Evolutionary conservation across 2,888 invertebrate species (phyloP).

Genomic region (Conus canariensis): DNA sequence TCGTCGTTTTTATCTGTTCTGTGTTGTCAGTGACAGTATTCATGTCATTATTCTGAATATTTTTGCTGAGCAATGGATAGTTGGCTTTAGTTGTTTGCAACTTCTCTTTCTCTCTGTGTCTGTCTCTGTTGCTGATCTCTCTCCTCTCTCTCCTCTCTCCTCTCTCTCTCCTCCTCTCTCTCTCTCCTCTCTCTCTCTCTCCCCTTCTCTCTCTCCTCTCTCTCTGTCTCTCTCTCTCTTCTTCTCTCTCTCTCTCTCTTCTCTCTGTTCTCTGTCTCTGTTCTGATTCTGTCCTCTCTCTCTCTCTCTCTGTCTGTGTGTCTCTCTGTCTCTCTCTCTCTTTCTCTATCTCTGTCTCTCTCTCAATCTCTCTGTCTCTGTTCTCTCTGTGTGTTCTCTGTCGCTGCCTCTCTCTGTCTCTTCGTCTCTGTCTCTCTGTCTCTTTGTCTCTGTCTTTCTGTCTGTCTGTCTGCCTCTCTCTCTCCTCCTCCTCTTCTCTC

Average conservation of each 20-base stretch:
- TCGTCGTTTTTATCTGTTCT: too few species aligned
- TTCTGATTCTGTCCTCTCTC: too few species aligned
- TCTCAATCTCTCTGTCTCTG: too few species aligned
- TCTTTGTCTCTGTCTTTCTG: constrained; percentile 22
- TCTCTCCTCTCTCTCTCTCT: background rate
- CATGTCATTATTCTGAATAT: too few species aligned
- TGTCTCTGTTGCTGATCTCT: background rate
- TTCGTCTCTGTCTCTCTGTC: too few species aligned
- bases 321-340: background rate
- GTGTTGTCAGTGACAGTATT: too few species aligned
- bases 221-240: background rate
- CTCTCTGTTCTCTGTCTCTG: background rate
- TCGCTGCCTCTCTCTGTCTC: too few species aligned
- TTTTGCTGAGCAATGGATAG: too few species aligned
- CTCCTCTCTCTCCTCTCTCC: background rate
- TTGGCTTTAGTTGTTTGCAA: too few species aligned
- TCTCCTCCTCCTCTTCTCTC: constrained; percentile 20
- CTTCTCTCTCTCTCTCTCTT: background rate
- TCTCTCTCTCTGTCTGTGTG: background rate
- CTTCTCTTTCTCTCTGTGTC: too few species aligned
- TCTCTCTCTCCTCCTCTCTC: background rate
- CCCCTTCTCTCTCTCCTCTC: background rate
- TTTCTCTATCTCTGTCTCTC: background rate
- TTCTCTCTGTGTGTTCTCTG: too few species aligned
- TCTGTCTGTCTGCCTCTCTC: background rate